These are phyloP conservation scores for Cromileptes altivelis DNA, from an alignment of 2,113 vertebrate species.

Conservation along the genomic window DNA sequence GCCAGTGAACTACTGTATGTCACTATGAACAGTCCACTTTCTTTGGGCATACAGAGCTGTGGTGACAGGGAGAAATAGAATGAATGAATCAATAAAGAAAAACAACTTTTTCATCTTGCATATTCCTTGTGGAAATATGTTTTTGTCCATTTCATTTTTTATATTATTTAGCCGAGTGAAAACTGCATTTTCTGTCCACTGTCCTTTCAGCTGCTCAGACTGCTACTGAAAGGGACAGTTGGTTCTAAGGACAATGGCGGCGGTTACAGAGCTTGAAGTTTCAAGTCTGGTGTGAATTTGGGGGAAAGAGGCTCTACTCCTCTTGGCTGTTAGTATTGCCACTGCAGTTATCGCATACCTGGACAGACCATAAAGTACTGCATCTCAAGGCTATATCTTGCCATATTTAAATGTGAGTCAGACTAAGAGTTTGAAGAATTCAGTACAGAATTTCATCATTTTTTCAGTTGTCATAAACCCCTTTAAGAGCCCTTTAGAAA, in stretches of 20 bases:
- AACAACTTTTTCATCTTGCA: not conserved
- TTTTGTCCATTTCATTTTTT: constrained; percentile 11
- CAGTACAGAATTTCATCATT: not conserved
- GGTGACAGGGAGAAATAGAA: not conserved
- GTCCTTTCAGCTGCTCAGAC: not conserved
- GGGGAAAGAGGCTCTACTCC: not conserved
- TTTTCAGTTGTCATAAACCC: too few relatives aligned
- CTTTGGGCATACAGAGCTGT: not conserved
- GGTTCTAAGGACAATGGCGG: constrained; percentile 8
- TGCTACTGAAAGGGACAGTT: not conserved
- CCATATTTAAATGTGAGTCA: not conserved
- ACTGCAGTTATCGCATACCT: not conserved
- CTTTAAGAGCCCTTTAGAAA: too few relatives aligned
- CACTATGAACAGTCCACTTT: not conserved
- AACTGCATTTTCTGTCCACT: not conserved
- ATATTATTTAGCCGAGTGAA: not conserved
- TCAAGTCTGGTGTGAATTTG: not conserved
- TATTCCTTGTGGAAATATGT: not conserved
- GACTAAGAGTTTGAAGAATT: not conserved
- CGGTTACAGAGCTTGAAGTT: constrained; percentile 20
- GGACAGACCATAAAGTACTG: not conserved
- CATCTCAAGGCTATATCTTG: not conserved
- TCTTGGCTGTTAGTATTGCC: not conserved
- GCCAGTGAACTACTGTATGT: not conserved
- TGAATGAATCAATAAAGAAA: constrained; percentile 16